These are phyloP conservation scores for Acromyrmex charruanus DNA, from an alignment of 1,140 invertebrate species.

Conservation along the genomic window DNA sequence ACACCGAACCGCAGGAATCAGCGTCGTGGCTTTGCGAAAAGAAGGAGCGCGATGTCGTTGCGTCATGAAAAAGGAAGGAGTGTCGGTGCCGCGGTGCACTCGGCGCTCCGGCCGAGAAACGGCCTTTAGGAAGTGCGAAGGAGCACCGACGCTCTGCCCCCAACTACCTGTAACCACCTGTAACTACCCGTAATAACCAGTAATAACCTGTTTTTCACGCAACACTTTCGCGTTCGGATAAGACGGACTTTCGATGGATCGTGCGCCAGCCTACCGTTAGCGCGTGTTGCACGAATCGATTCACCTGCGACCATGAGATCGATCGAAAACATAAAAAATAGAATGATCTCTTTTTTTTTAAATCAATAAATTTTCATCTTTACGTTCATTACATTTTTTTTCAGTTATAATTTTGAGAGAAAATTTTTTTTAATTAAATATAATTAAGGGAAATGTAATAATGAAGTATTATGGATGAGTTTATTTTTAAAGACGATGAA, in stretches of 20 bases:
- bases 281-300: constrained; percentile 44
- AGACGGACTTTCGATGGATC: constrained; percentile 71
- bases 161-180: constrained; percentile 75
- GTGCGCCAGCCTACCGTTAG: constrained; percentile 52
- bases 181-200: constrained; percentile 69
- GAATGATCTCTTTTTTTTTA: constrained; percentile 18
- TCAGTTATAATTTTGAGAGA: background rate
- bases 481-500: background rate
- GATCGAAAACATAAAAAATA: constrained; percentile 44
- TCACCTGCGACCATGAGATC: background rate
- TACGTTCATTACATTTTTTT: background rate
- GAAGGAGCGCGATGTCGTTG: constrained; percentile 63
- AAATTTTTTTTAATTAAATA: background rate
- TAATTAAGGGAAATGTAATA: background rate
- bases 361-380: background rate
- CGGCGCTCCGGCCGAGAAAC: constrained; percentile 52
- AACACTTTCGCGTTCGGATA: constrained; percentile 71
- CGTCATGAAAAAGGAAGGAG: constrained; percentile 65
- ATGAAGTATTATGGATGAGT: background rate
- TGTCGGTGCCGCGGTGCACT: background rate
- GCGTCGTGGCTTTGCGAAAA: constrained; percentile 10
- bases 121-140: constrained; percentile 76
- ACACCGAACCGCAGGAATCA: constrained; percentile 76
- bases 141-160: constrained; percentile 52
- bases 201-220: constrained; percentile 74